Evolutionary conservation across 30 jellyfish, hydroid and myxozoan genomes (phyloP).

Genomic region (Calvadosia cruxmelitensis): DNA sequence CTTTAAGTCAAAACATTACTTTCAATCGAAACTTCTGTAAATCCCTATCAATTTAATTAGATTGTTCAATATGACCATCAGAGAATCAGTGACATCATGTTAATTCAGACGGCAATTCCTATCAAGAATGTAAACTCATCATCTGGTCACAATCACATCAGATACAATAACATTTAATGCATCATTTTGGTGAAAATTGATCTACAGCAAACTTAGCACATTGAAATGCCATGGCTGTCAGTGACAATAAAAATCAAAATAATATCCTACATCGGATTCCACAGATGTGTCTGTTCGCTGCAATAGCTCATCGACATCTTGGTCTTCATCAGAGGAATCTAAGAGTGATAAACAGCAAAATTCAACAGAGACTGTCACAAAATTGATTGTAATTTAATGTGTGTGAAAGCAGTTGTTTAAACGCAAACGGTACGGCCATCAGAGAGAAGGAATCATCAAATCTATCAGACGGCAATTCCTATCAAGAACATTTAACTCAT

Average conservation of each 20-base stretch:
- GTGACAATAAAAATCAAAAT: too few relatives aligned
- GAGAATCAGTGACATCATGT: too few relatives aligned
- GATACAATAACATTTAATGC: neutral
- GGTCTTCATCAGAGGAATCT: neutral
- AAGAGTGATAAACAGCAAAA: neutral
- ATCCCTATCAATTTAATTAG: too few relatives aligned
- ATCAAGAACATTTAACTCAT: neutral
- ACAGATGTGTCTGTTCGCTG: neutral
- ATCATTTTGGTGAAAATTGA: neutral
- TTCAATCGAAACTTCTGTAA: too few relatives aligned
- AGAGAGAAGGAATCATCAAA: neutral
- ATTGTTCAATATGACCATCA: too few relatives aligned
- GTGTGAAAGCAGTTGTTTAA: neutral
- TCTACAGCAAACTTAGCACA: too few relatives aligned
- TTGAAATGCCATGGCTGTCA: neutral
- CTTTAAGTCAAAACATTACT: too few relatives aligned
- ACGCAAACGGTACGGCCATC: neutral
- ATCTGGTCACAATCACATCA: neutral
- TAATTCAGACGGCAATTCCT: slow-evolving; percentile 1
- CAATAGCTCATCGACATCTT: neutral
- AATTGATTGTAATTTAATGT: too few relatives aligned
- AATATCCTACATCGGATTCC: neutral
- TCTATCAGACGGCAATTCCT: neutral
- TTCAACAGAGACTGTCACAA: neutral
- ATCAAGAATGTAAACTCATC: neutral